Evolutionary conservation across 1,140 invertebrate species (phyloP).

Genomic region (Atta colombica): DNA sequence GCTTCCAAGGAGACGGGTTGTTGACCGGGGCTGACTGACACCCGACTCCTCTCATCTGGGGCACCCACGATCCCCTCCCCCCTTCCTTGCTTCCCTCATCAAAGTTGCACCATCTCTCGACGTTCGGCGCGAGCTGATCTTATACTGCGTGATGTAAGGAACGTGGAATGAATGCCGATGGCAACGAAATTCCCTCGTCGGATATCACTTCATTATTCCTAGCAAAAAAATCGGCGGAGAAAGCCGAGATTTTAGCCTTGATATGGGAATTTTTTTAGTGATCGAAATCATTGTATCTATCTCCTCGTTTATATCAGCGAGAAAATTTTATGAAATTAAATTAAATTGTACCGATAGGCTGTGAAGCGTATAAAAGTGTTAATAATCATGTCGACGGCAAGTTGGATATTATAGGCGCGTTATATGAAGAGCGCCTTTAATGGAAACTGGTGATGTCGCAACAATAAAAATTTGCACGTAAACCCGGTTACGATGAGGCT

Average conservation of each 20-base stretch:
- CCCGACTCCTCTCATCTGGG: constrained; percentile 68
- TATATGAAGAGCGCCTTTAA: not conserved
- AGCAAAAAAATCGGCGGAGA: not conserved
- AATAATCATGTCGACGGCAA: constrained; percentile 14
- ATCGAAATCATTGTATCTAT: constrained; percentile 24
- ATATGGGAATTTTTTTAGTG: not conserved
- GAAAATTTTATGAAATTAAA: constrained; percentile 9
- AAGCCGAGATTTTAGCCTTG: not conserved
- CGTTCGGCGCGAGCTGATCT: not conserved
- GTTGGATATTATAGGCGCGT: not conserved
- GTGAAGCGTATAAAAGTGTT: not conserved
- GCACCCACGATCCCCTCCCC: constrained; percentile 34
- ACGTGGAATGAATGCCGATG: constrained; percentile 3
- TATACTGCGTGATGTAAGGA: constrained; percentile 26
- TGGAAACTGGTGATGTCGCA: not conserved
- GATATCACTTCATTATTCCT: not conserved
- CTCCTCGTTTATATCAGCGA: not conserved
- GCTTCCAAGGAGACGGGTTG: constrained; percentile 75
- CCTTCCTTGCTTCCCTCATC: constrained; percentile 22
- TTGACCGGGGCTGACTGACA: constrained; percentile 76
- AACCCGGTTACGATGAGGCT: constrained; percentile 16
- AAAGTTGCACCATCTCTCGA: constrained; percentile 37
- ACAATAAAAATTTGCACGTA: constrained; percentile 37
- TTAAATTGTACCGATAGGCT: not conserved
- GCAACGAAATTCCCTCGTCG: not conserved